These are phyloP conservation scores for Cynaeus angustus DNA, from an alignment of 2,888 invertebrate genomes.

Conservation along the genomic window DNA sequence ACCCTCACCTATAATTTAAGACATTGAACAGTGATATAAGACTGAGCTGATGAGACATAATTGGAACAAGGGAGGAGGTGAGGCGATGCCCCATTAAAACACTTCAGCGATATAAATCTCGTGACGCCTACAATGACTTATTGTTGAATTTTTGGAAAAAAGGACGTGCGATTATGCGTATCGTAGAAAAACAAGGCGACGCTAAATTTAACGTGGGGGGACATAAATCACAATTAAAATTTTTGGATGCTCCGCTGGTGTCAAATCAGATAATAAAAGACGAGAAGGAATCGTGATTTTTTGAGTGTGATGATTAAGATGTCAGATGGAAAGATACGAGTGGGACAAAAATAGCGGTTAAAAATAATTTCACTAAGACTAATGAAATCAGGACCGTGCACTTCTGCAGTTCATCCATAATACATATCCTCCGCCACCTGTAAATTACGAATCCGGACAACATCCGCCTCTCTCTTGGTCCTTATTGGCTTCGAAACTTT, in stretches of 20 bases:
- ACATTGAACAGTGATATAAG: constrained; percentile 63
- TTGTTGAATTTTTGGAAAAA: constrained; percentile 11
- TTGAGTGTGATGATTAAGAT: constrained; percentile 14
- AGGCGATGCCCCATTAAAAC: constrained; percentile 63
- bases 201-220: constrained; percentile 14
- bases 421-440: constrained; percentile 19
- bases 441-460: constrained; percentile 20
- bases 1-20: constrained; percentile 65
- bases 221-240: constrained; percentile 40
- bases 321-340: constrained; percentile 12
- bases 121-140: constrained; percentile 47
- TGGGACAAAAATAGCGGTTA: no score
- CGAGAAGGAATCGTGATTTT: constrained; percentile 12
- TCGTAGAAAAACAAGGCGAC: constrained; percentile 16
- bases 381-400: no score
- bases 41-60: constrained; percentile 67
- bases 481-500: constrained; percentile 45
- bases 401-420: constrained; percentile 23
- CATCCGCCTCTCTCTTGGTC: constrained; percentile 20
- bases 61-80: constrained; percentile 60
- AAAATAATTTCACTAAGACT: no score
- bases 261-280: constrained; percentile 28
- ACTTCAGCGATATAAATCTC: constrained; percentile 64
- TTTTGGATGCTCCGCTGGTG: constrained; percentile 18
- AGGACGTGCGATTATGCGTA: constrained; percentile 24